These are phyloP conservation scores for Botia kubotai DNA, from an alignment of 2,797 vertebrate genomes.

Conservation along the genomic window DNA sequence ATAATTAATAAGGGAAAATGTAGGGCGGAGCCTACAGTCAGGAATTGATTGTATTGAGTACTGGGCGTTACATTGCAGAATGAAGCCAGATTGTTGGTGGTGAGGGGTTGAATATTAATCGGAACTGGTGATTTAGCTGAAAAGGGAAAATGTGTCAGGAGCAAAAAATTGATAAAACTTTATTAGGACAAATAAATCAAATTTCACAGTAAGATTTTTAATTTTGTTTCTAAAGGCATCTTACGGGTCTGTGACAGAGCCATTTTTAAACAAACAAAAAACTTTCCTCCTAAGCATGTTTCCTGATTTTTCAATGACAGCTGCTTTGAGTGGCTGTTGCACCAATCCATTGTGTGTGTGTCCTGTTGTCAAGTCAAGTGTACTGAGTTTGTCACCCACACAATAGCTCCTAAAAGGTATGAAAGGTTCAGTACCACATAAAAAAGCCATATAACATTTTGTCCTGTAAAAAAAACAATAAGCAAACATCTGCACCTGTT, in stretches of 20 bases:
- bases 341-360: background rate
- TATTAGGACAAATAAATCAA: too few relatives aligned
- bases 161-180: background rate
- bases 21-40: background rate
- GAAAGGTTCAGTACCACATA: conserved; percentile 22
- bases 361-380: conserved; percentile 31
- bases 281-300: conserved; percentile 39
- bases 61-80: conserved; percentile 8
- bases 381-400: conserved; percentile 30
- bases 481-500: conserved; percentile 23
- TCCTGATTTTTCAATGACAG: conserved; percentile 46
- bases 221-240: conserved; percentile 24
- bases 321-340: conserved; percentile 11
- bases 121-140: conserved; percentile 10
- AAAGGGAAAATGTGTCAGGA: conserved; percentile 5
- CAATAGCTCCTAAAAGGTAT: conserved; percentile 20
- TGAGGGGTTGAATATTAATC: conserved; percentile 23
- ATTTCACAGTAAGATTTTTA: background rate
- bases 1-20: conserved; percentile 3
- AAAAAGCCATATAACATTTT: conserved; percentile 8
- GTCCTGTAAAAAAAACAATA: conserved; percentile 17
- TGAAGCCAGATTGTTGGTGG: conserved; percentile 27
- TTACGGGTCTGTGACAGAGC: background rate
- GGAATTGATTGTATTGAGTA: conserved; percentile 4
- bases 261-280: conserved; percentile 32